Evolutionary conservation across 2,113 vertebrate species (phyloP).

Genomic region (Chaetura pelagica): DNA sequence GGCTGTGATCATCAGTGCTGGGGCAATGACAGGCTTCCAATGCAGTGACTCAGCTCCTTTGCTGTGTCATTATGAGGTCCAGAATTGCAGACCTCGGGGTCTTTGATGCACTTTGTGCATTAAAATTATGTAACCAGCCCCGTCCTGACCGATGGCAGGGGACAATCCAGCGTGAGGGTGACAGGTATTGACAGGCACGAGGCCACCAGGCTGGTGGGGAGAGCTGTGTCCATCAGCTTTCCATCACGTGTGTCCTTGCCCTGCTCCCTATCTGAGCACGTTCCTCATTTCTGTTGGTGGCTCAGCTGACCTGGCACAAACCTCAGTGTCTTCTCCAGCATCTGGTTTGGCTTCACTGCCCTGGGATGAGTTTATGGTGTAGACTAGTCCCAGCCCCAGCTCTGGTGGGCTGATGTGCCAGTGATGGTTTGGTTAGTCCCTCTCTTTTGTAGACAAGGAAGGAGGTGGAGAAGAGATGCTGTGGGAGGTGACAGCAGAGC

Average conservation of each 20-base stretch:
- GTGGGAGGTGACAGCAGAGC: neutral
- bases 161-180: rapidly evolving
- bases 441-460: neutral
- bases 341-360: neutral
- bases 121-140: constrained; percentile 13
- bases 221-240: neutral
- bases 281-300: rapidly evolving
- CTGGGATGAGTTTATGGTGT: neutral
- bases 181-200: constrained; percentile 20
- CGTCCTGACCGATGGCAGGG: neutral
- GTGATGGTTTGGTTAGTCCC: rapidly evolving
- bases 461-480: neutral
- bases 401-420: neutral
- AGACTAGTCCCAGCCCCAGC: neutral
- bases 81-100: neutral
- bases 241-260: neutral
- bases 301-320: neutral
- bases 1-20: neutral
- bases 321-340: neutral
- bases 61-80: neutral
- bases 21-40: neutral
- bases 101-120: constrained; percentile 13
- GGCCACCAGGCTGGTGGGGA: neutral
- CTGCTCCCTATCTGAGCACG: rapidly evolving
- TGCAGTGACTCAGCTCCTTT: neutral